Conservation (phyloP, 2,888 invertebrate species). For the Acleris emargana region DNA sequence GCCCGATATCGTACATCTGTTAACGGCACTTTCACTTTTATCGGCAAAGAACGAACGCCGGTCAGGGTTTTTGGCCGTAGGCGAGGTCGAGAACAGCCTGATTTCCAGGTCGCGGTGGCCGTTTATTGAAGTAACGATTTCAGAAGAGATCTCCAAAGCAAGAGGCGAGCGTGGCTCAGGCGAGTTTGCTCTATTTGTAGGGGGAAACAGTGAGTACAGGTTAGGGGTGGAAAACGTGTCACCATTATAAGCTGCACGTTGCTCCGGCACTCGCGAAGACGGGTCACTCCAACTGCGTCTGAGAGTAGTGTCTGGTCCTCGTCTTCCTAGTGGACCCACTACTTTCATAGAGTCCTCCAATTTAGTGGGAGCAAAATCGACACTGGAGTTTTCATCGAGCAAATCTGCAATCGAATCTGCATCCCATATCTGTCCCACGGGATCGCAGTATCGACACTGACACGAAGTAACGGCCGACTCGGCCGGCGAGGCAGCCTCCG, state of each 20-base stretch:
- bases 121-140: slow-evolving; percentile 90
- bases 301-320: slow-evolving; percentile 72
- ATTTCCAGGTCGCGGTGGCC: slow-evolving; percentile 91
- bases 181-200: slow-evolving; percentile 67
- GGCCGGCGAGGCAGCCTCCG: slow-evolving; percentile 72
- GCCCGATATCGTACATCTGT: slow-evolving; percentile 68
- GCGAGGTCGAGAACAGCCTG: slow-evolving; percentile 88
- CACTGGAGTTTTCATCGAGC: slow-evolving; percentile 76
- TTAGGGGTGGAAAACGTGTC: slow-evolving; percentile 75
- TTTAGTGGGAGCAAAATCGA: slow-evolving; percentile 77
- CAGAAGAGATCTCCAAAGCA: slow-evolving; percentile 88
- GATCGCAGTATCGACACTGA: slow-evolving; percentile 91
- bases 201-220: slow-evolving; percentile 77
- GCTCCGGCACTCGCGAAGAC: slow-evolving; percentile 74
- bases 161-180: slow-evolving; percentile 74
- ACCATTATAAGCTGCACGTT: slow-evolving; percentile 62
- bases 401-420: slow-evolving; percentile 84
- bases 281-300: slow-evolving; percentile 87
- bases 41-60: slow-evolving; percentile 78
- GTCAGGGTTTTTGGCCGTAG: slow-evolving; percentile 74
- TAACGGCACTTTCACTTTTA: slow-evolving; percentile 79
- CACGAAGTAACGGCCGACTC: slow-evolving; percentile 83
- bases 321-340: slow-evolving; percentile 70
- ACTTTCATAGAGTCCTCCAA: slow-evolving; percentile 80
- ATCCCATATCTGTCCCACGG: slow-evolving; percentile 90